These are phyloP conservation scores for Lycocorax pyrrhopterus DNA, from an alignment of 2,113 vertebrate genomes.

Conservation along the genomic window DNA sequence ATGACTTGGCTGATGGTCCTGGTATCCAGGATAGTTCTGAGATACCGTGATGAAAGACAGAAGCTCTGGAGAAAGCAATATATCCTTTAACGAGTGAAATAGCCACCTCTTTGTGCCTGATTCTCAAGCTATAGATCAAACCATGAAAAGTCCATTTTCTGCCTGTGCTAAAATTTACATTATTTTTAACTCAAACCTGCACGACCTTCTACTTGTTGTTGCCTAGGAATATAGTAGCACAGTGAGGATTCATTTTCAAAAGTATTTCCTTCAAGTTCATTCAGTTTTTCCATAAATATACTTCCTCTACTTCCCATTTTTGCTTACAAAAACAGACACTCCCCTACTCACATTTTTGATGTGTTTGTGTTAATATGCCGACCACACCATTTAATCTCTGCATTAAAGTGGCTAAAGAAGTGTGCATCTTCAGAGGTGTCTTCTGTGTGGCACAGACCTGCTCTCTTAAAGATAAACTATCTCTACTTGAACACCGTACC, in stretches of 20 bases:
- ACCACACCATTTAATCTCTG: not conserved
- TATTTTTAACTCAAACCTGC: not conserved
- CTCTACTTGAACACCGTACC: not conserved
- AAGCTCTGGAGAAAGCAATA: not conserved
- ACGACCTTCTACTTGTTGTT: not conserved
- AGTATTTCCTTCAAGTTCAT: not conserved
- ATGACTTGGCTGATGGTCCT: not conserved
- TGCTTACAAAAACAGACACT: not conserved
- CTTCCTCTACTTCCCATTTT: not conserved
- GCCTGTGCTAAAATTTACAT: not conserved
- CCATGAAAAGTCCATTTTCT: not conserved
- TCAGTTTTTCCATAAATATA: not conserved
- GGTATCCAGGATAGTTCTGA: not conserved
- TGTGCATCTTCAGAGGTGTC: not conserved
- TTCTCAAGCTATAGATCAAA: not conserved
- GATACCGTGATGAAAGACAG: not conserved
- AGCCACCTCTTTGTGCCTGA: not conserved
- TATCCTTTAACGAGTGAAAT: not conserved
- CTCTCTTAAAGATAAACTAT: conserved; percentile 12
- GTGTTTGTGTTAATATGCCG: not conserved
- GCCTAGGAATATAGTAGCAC: not conserved
- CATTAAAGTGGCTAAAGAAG: not conserved
- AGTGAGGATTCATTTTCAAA: not conserved
- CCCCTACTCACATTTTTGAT: not conserved
- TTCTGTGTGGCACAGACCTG: not conserved